Evolutionary conservation across 1,140 invertebrate genomes (phyloP).

Genomic region (Hermetia illucens): DNA sequence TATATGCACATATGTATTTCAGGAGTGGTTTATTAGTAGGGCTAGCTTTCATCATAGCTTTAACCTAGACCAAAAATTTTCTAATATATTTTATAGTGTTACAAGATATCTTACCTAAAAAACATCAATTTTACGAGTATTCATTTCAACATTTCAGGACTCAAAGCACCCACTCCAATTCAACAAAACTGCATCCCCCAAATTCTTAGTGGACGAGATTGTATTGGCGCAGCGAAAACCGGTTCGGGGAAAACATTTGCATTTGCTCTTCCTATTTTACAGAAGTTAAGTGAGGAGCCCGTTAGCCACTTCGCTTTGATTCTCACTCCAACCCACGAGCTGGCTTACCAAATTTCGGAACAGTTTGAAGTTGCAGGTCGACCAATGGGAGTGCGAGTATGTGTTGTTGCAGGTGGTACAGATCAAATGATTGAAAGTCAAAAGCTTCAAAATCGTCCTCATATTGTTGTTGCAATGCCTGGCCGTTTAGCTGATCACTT

Average conservation of each 20-base stretch:
- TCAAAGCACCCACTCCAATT: constrained; percentile 71
- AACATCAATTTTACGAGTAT: too few species aligned
- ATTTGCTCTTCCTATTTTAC: constrained; percentile 90
- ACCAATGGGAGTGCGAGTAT: constrained; percentile 64
- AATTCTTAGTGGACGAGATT: constrained; percentile 71
- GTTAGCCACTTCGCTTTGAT: constrained; percentile 92
- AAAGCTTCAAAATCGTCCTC: constrained; percentile 73
- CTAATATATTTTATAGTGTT: too few species aligned
- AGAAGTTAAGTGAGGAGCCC: constrained; percentile 80
- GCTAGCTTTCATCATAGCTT: too few species aligned
- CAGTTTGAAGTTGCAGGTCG: constrained; percentile 84
- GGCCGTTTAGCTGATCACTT: constrained; percentile 81
- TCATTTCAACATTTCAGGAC: constrained; percentile 40
- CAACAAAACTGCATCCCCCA: constrained; percentile 68
- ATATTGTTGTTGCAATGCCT: constrained; percentile 89
- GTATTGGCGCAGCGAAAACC: constrained; percentile 92
- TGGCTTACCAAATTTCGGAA: constrained; percentile 85
- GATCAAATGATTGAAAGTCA: constrained; percentile 83
- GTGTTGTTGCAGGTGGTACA: constrained; percentile 81
- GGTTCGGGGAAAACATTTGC: constrained; percentile 96
- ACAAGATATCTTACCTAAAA: too few species aligned
- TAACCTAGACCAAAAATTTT: too few species aligned
- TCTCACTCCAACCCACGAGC: constrained; percentile 89
- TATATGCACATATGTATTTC: too few species aligned
- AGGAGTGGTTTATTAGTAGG: neutral